phyloP scores from a whole-genome alignment of 2,797 vertebrate species.

The Sebastes dallii region DNA sequence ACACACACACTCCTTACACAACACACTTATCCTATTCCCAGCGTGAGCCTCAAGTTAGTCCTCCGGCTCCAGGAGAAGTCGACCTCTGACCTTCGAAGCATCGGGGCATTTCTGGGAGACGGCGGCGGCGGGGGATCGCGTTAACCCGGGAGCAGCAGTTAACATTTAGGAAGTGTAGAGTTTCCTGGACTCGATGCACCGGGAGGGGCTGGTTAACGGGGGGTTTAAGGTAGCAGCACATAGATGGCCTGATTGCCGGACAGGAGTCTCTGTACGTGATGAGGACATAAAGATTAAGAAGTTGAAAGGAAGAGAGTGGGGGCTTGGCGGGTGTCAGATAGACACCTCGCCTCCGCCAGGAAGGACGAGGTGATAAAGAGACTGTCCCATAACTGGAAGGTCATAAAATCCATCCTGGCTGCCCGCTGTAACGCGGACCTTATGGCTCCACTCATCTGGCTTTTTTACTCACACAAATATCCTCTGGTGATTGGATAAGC shows the following conservation, averaged over 20 bases:
- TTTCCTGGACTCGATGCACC: slow-evolving; percentile 43
- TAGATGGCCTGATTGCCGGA: slow-evolving; percentile 6
- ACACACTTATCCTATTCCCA: slow-evolving; percentile 24
- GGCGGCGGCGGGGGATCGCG: slow-evolving; percentile 9
- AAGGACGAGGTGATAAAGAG: slow-evolving; percentile 35
- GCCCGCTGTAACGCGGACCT: slow-evolving; percentile 23
- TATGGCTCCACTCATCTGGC: slow-evolving; percentile 20
- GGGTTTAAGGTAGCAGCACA: background rate
- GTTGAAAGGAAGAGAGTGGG: background rate
- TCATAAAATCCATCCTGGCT: slow-evolving; percentile 46
- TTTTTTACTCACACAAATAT: slow-evolving; percentile 7
- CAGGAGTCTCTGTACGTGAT: slow-evolving; percentile 21
- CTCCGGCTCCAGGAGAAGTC: slow-evolving; percentile 44
- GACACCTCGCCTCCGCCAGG: slow-evolving; percentile 40
- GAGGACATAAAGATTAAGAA: slow-evolving; percentile 44
- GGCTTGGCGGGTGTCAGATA: slow-evolving; percentile 38
- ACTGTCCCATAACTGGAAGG: slow-evolving; percentile 44
- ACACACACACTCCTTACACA: background rate
- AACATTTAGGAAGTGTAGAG: slow-evolving; percentile 56
- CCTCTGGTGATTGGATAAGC: slow-evolving; percentile 11
- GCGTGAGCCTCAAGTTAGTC: slow-evolving; percentile 36
- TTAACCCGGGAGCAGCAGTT: slow-evolving; percentile 48
- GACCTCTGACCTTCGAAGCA: slow-evolving; percentile 65
- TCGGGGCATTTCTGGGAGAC: slow-evolving; percentile 37
- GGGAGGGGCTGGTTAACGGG: slow-evolving; percentile 32